A percentile compares a stretch with the other conserved stretches of the same genome.
Evolutionary conservation across 2,888 invertebrate species (phyloP).

Genomic region (Plebejus argus): DNA sequence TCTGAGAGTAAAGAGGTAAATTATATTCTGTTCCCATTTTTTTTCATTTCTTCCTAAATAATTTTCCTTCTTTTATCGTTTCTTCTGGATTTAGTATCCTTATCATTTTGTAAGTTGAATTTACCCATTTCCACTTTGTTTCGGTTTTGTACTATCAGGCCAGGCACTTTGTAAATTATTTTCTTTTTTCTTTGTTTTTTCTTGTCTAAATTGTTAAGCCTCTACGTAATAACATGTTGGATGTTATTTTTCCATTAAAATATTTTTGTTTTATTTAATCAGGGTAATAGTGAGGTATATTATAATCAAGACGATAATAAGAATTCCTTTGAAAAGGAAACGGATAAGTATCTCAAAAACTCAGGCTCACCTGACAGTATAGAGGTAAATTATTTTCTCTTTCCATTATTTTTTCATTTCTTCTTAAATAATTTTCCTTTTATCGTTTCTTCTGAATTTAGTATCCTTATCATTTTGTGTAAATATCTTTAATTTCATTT

Average conservation of each 20-base stretch:
- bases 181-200: not conserved
- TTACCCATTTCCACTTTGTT: too few species aligned
- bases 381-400: not conserved
- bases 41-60: not conserved
- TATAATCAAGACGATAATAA: not conserved
- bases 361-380: not conserved
- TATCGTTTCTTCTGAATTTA: not conserved
- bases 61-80: not conserved
- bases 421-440: not conserved
- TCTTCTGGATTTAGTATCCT: not conserved
- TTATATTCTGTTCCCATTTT: not conserved
- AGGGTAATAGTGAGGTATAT: not conserved
- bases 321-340: not conserved
- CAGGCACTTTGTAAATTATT: too few species aligned
- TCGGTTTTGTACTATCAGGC: not conserved
- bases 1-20: not conserved
- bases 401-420: not conserved
- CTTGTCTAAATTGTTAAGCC: not conserved
- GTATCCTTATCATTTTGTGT: not conserved
- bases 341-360: not conserved
- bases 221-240: not conserved
- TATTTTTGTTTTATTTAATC: not conserved
- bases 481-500: not conserved
- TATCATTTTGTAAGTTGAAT: not conserved
- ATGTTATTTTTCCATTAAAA: not conserved